Conservation (phyloP, 2,888 invertebrate genomes). For the Epicampocera succincta region DNA sequence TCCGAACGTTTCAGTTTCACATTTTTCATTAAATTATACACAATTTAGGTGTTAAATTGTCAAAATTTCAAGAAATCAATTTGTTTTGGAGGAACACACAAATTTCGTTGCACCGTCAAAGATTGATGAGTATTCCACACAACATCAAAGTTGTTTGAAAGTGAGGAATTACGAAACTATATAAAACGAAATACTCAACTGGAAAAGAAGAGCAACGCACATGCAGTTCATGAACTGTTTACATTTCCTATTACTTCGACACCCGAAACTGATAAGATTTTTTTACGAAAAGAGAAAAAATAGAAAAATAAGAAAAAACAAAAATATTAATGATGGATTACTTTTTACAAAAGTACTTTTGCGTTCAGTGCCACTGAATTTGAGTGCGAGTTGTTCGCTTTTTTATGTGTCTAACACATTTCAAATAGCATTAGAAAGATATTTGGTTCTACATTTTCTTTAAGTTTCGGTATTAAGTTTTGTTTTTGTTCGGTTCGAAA, state of each 20-base stretch:
- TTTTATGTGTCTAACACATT: slow-evolving; percentile 3
- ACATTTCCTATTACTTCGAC: slow-evolving; percentile 33
- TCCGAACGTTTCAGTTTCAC: too few species aligned
- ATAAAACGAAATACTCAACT: too few species aligned
- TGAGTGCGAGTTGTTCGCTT: background rate
- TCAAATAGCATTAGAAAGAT: slow-evolving; percentile 24
- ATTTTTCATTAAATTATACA: too few species aligned
- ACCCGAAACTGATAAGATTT: slow-evolving; percentile 48
- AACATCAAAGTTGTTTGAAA: background rate
- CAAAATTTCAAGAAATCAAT: too few species aligned
- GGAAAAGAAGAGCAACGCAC: too few species aligned
- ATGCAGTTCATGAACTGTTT: slow-evolving; percentile 4
- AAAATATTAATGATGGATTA: slow-evolving; percentile 54
- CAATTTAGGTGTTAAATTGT: too few species aligned
- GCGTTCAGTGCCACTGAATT: slow-evolving; percentile 26
- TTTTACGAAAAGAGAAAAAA: slow-evolving; percentile 19
- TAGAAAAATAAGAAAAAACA: background rate
- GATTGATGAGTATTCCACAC: too few species aligned
- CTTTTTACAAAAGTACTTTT: slow-evolving; percentile 41
- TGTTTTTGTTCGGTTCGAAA: background rate
- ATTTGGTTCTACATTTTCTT: background rate
- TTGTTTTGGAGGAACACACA: too few species aligned
- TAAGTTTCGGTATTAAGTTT: slow-evolving; percentile 21
- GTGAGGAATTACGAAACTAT: background rate
- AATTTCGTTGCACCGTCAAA: too few species aligned